phyloP scores from a whole-genome alignment of 2,888 invertebrate species.

The Trissoscelio sp. region DNA sequence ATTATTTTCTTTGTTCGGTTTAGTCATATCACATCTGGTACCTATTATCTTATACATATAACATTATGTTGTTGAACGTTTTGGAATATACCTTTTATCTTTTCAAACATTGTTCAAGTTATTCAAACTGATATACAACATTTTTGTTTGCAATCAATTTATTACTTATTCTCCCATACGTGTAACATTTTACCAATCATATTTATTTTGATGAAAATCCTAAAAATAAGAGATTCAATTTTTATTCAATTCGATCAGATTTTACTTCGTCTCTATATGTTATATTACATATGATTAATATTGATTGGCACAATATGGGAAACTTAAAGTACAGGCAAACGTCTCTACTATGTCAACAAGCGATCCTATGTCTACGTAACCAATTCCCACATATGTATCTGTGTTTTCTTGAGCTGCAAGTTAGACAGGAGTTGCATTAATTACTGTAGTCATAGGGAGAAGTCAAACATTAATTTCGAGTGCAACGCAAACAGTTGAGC shows the following conservation, averaged over 20 bases:
- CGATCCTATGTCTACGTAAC: slow-evolving; percentile 36
- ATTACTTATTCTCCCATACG: too few species aligned
- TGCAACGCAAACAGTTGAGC: slow-evolving; percentile 49
- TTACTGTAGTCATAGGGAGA: slow-evolving; percentile 62
- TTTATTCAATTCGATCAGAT: neutral
- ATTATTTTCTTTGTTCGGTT: too few species aligned
- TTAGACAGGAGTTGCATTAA: slow-evolving; percentile 58
- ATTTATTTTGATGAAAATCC: too few species aligned
- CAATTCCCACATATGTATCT: slow-evolving; percentile 40
- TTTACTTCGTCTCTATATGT: neutral
- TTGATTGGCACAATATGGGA: slow-evolving; percentile 2
- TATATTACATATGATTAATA: slow-evolving; percentile 12
- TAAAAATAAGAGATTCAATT: too few species aligned
- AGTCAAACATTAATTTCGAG: slow-evolving; percentile 63
- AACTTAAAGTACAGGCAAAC: slow-evolving; percentile 39
- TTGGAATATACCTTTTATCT: too few species aligned
- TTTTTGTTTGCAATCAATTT: too few species aligned
- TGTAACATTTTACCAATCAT: too few species aligned
- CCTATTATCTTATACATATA: too few species aligned
- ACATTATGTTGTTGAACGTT: too few species aligned
- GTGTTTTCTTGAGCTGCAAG: slow-evolving; percentile 54
- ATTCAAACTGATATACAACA: too few species aligned
- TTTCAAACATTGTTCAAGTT: too few species aligned
- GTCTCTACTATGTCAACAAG: slow-evolving; percentile 52
- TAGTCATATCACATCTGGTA: too few species aligned